Percentiles rank a stretch among this genome's conserved stretches.
Evolutionary conservation across 2,113 vertebrate genomes (phyloP).

Genomic region (Phocoena sinus): DNA sequence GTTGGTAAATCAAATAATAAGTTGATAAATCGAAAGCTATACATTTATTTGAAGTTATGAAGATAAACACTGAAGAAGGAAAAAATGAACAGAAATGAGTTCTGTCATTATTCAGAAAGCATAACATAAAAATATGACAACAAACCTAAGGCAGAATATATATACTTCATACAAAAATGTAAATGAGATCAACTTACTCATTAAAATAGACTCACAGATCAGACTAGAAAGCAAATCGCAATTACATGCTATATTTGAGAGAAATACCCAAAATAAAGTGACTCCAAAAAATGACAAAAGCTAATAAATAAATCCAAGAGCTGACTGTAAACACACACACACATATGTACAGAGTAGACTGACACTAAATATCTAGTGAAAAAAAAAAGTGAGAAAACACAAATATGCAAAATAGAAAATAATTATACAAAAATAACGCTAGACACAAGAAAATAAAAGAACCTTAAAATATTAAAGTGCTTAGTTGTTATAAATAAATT

Average conservation of each 20-base stretch:
- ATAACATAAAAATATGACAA: not conserved
- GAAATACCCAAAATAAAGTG: not conserved
- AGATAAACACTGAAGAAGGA: not conserved
- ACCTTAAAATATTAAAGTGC: not conserved
- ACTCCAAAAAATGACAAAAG: not conserved
- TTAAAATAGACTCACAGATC: slow-evolving; percentile 29
- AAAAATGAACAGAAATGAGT: not conserved
- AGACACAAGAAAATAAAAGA: not conserved
- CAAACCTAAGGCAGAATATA: not conserved
- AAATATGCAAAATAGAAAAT: not conserved
- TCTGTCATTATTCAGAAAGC: not conserved
- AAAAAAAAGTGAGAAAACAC: not conserved
- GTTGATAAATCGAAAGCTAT: not conserved
- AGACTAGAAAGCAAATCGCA: slow-evolving; percentile 11
- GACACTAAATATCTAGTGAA: not conserved
- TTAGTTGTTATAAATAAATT: not conserved
- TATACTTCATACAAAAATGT: slow-evolving; percentile 41
- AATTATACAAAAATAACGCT: not conserved
- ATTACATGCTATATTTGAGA: not conserved
- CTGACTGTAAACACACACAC: not conserved
- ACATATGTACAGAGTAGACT: not conserved
- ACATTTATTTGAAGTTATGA: not conserved
- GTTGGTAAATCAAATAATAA: not conserved
- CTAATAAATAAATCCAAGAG: not conserved
- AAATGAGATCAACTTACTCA: slow-evolving; percentile 23